These are phyloP conservation scores for Timandra comae DNA, from an alignment of 2,888 invertebrate species.

Conservation along the genomic window DNA sequence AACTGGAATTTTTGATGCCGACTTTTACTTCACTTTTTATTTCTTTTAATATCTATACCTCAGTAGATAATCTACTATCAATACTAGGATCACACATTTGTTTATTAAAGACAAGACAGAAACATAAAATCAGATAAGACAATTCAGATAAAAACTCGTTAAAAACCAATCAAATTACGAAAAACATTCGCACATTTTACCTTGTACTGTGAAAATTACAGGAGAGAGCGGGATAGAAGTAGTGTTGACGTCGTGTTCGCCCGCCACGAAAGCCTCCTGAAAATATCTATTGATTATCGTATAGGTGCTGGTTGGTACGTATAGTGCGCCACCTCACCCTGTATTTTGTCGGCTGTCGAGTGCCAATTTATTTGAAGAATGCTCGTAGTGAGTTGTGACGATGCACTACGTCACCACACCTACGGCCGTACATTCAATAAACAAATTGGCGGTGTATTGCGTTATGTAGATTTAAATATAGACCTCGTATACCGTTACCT, in stretches of 20 bases:
- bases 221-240: constrained; percentile 46
- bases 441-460: constrained; percentile 32
- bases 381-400: constrained; percentile 38
- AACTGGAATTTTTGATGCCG: too few relatives aligned
- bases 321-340: constrained; percentile 57
- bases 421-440: constrained; percentile 31
- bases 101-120: too few relatives aligned
- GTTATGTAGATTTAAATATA: constrained; percentile 35
- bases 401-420: constrained; percentile 34
- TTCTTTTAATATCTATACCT: too few relatives aligned
- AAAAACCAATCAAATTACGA: too few relatives aligned
- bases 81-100: too few relatives aligned
- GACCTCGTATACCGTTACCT: constrained; percentile 30
- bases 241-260: constrained; percentile 31
- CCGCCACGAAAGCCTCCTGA: constrained; percentile 73
- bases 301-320: constrained; percentile 59
- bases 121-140: too few relatives aligned
- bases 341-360: constrained; percentile 61
- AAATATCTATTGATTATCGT: constrained; percentile 77
- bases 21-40: too few relatives aligned
- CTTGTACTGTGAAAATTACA: constrained; percentile 59
- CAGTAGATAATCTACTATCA: too few relatives aligned
- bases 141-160: too few relatives aligned
- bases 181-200: constrained; percentile 29
- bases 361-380: constrained; percentile 74